Percentiles rank a stretch among this genome's conserved stretches.
Conservation (phyloP, 2,888 invertebrate species). For the Hybos culiciformis region DNA sequence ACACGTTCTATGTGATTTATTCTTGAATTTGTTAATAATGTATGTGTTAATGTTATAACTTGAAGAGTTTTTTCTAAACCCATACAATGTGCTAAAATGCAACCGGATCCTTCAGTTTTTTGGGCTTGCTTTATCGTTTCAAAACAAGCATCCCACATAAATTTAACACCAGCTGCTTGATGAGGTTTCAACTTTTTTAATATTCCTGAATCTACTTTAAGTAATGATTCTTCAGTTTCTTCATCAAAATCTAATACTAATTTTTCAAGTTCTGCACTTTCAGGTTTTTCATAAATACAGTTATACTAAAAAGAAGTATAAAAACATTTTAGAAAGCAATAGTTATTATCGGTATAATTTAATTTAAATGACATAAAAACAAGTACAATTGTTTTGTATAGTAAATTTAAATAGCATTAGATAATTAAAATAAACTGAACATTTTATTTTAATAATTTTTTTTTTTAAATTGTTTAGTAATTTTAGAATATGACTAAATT, state of each 20-base stretch:
- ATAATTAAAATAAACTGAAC: too few relatives aligned
- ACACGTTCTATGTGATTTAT: constrained; percentile 60
- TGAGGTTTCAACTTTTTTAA: constrained; percentile 86
- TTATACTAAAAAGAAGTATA: constrained; percentile 48
- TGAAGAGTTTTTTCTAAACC: constrained; percentile 72
- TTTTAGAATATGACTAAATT: too few relatives aligned
- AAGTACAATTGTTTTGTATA: too few relatives aligned
- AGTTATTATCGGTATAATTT: too few relatives aligned
- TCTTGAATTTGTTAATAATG: constrained; percentile 53
- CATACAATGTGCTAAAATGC: constrained; percentile 96
- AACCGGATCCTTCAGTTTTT: constrained; percentile 57
- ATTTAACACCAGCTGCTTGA: constrained; percentile 78
- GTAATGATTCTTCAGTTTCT: constrained; percentile 63
- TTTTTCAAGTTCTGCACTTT: constrained; percentile 51
- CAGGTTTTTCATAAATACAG: constrained; percentile 57
- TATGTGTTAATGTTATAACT: constrained; percentile 81
- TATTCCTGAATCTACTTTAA: constrained; percentile 65
- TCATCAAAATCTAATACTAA: constrained; percentile 73
- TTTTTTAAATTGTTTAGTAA: too few relatives aligned
- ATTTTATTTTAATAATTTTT: too few relatives aligned
- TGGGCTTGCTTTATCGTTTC: constrained; percentile 66
- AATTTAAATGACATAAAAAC: too few relatives aligned
- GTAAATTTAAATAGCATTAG: too few relatives aligned
- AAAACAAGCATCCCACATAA: constrained; percentile 89
- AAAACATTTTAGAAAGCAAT: too few relatives aligned